A percentile compares a stretch with the other conserved stretches of the same genome.
Conservation (phyloP, 2,797 vertebrate genomes). For the Cottoperca gobio region DNA sequence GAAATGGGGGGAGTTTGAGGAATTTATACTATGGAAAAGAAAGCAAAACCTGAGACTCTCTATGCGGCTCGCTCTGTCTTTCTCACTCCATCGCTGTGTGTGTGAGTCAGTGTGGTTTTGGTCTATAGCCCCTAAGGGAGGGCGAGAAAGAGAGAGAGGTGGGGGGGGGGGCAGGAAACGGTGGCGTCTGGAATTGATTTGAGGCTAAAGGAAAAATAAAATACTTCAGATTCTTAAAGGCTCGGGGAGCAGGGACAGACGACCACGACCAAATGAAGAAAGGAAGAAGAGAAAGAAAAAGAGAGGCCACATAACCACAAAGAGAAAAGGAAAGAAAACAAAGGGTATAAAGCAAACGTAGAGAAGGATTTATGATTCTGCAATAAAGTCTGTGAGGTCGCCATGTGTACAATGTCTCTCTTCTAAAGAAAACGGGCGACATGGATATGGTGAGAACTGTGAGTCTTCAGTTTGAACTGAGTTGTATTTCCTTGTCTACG, state of each 20-base stretch:
- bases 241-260: conserved; percentile 65
- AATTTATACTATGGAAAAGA: conserved; percentile 58
- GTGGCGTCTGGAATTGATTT: conserved; percentile 86
- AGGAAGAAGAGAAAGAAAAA: conserved; percentile 11
- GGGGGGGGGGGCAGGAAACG: conserved; percentile 77
- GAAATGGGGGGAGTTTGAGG: conserved; percentile 25
- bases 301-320: conserved; percentile 14
- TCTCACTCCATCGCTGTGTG: conserved; percentile 33
- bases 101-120: conserved; percentile 56
- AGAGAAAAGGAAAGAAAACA: not conserved
- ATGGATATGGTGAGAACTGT: not conserved
- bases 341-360: conserved; percentile 4
- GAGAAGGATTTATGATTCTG: conserved; percentile 39
- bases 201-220: conserved; percentile 85
- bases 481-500: not conserved
- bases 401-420: conserved; percentile 4
- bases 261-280: conserved; percentile 61
- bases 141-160: conserved; percentile 17
- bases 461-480: not conserved
- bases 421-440: not conserved
- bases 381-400: conserved; percentile 26
- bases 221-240: conserved; percentile 85
- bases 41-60: conserved; percentile 50
- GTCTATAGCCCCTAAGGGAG: conserved; percentile 58
- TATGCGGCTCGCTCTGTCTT: conserved; percentile 12